Conservation (phyloP, 2,113 vertebrate species). For the Macaca mulatta region DNA sequence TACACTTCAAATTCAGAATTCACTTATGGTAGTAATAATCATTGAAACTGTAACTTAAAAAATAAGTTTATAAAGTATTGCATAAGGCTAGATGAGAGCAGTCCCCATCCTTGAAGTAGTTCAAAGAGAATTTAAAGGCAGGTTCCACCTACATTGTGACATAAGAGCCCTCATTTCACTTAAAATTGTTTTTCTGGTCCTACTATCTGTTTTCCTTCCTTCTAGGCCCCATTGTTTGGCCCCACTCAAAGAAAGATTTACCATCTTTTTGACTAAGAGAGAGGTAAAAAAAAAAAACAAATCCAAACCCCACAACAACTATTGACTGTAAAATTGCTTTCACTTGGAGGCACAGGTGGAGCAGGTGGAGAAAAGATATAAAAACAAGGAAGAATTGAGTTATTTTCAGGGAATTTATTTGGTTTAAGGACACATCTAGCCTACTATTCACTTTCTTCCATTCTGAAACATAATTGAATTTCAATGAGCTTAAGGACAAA, state of each 20-base stretch:
- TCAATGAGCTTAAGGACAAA: conserved; percentile 5
- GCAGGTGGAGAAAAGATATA: background rate
- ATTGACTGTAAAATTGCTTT: background rate
- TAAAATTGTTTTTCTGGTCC: background rate
- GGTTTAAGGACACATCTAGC: background rate
- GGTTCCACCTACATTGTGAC: background rate
- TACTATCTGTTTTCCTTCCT: background rate
- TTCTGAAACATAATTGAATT: conserved; percentile 46
- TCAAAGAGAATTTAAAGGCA: background rate
- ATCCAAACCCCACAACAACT: background rate
- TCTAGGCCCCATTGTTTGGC: background rate
- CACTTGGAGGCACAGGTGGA: background rate
- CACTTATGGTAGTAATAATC: background rate
- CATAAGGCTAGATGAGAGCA: background rate
- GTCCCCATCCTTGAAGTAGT: background rate
- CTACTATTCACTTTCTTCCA: conserved; percentile 19
- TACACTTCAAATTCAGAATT: background rate
- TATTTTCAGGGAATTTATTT: background rate
- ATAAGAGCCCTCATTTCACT: background rate
- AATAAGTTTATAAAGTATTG: background rate
- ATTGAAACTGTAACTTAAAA: background rate
- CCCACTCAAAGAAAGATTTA: background rate
- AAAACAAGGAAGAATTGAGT: conserved; percentile 29
- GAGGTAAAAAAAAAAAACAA: background rate
- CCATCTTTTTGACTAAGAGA: background rate